Evolutionary conservation across 2,797 vertebrate species (phyloP), one percentile per base, ranked within the genome.

Genomic region (Monodelphis domestica): DNA sequence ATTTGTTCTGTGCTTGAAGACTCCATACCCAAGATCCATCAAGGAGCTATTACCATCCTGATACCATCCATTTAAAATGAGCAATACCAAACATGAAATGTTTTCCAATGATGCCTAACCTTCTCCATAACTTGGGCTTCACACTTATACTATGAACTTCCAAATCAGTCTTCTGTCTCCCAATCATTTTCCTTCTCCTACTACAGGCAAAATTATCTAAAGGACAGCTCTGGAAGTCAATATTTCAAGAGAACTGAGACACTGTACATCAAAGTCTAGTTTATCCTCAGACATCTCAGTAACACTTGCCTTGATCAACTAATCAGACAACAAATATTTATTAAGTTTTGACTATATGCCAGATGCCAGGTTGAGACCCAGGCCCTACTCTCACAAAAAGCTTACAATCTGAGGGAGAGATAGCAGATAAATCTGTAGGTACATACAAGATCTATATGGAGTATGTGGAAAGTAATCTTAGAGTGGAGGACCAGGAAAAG

Each of bases 81-180:
- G 0, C 0, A 54, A 28, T 33, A 87, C 0, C 10, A 38, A 55
- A 63, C 53, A 89, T 38, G 57, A 12, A 10, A 45, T 38, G 59
- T 78, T 56, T 84, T 30, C 21, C 0, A 51, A 9, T 5, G 24
- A n/a, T 26, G 1, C 0, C 0, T 2, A 52, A 78, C 2, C 0
- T 5, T 55, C 87, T 29, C 1, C 0, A 1, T 57, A 70, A 28
- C 55, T 52, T 24, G 5, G 21, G 3, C 12, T 51, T 29, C 38
- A 33, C 38, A n/a, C 12, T 90, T 2, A n/a, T n/a, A 5, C 45
- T 59, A 51, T 50, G 50, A 89, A 84, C 88, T 38, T 28, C 6
- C 3, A 0, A 26, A 7, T 0, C 45, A 33, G 51, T 5, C 11
- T 84, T 0, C 12, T 30, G n/a, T 9, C n/a, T 7, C 10, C 4